Base-by-base conservation (phyloP, 2,888 invertebrate species). In the Meliscaeva auricollis region DNA sequence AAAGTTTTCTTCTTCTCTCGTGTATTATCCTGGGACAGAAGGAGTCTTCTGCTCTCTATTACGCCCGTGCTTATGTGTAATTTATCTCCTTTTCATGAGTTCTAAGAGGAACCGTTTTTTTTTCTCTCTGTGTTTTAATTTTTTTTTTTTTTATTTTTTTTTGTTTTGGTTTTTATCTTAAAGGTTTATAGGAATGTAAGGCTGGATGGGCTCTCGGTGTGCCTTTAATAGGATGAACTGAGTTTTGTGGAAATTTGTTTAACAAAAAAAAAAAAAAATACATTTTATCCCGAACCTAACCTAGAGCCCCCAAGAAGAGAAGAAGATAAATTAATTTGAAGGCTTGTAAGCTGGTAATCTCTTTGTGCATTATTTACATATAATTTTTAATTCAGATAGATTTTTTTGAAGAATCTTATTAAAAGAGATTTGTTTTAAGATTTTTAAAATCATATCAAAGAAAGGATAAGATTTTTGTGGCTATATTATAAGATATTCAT, bases 41-140 rank as follows among this genome's bases (percentile, higher is more conserved):
- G 17, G 13, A 17, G 32, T n/a, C 44, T 46, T 46, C 46, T 17
- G 44, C 62, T 62, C 77, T 70, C 69, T 62, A 78, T 70, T 78
- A 54, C 54, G 62, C 48, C n/a, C 30, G 50, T 77, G 60, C 58
- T 77, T 77, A 77, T 77, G 62, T 56, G 70, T 54, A 78, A 64
- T 72, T 64, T 72, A 78, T 64, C 41, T 78, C 38, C 32, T 78
- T 64, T 68, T 46, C 66, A 56, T 62, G 60, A 64, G 46, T 56
- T 75, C 56, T 13, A 46, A 38, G 20, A 48, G 17, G 44, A 64
- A 50, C 26, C 26, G 17, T 74, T 62, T 30, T 50, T 30, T 20
- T 52, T 54, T 46, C 52, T 54, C 13, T 17, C 54, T 35, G 52
- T 13, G 22, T 38, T 75, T 52, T 30, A 41, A 20, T 41, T 50